These are phyloP conservation scores for Electrophaes corylata DNA, from an alignment of 2,888 invertebrate genomes.

Conservation along the genomic window DNA sequence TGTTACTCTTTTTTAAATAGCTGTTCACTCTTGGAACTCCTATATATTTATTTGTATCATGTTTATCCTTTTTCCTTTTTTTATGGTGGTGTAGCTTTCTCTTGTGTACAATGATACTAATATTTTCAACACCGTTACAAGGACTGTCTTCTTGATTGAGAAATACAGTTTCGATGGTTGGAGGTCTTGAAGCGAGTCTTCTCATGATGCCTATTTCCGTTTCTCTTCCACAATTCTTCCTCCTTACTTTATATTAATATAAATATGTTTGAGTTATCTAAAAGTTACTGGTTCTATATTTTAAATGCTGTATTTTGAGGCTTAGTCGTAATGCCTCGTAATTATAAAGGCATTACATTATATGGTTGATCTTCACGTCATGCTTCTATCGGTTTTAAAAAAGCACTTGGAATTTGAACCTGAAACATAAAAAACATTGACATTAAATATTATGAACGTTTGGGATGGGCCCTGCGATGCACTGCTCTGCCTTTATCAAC, in stretches of 20 bases:
- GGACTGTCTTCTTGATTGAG: conserved; percentile 22
- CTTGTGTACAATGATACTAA: conserved; percentile 36
- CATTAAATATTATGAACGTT: too few relatives aligned
- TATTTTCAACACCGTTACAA: conserved; percentile 29
- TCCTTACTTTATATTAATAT: too few relatives aligned
- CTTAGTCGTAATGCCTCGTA: neutral
- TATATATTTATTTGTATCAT: conserved; percentile 10
- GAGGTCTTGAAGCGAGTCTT: conserved; percentile 2
- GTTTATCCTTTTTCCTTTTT: conserved; percentile 35
- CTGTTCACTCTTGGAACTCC: neutral
- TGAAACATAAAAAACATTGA: too few relatives aligned
- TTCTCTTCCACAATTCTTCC: neutral
- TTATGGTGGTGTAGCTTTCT: conserved; percentile 30
- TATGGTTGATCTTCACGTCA: too few relatives aligned
- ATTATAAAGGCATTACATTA: neutral
- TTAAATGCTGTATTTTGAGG: neutral
- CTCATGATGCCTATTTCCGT: conserved; percentile 1
- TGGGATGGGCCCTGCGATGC: too few relatives aligned
- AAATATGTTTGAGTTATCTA: neutral
- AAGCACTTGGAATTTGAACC: too few relatives aligned
- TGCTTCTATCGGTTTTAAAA: too few relatives aligned
- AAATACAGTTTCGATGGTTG: conserved; percentile 17
- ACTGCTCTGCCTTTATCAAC: too few relatives aligned
- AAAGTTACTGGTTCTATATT: neutral
- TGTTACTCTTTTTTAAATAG: neutral